These are phyloP conservation scores for Seriola quinqueradiata DNA, from an alignment of 2,113 vertebrate genomes.

Conservation along the genomic window DNA sequence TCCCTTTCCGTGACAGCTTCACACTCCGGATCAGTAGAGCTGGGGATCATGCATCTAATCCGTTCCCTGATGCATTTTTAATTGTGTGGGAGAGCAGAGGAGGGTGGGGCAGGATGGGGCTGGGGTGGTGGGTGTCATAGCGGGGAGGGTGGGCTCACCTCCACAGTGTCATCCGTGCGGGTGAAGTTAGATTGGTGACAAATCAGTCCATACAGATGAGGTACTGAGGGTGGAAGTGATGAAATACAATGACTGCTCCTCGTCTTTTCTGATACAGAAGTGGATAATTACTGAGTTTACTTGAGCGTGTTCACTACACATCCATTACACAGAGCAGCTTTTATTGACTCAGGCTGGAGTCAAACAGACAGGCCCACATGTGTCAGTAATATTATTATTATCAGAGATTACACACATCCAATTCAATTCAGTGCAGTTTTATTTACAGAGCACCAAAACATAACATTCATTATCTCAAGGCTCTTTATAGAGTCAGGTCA, in stretches of 20 bases:
- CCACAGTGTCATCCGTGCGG: constrained; percentile 15
- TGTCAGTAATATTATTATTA: background rate
- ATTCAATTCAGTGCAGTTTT: too few relatives aligned
- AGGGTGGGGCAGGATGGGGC: constrained; percentile 38
- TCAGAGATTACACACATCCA: background rate
- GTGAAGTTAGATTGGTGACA: constrained; percentile 38
- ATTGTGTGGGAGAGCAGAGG: constrained; percentile 75
- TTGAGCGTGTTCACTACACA: background rate
- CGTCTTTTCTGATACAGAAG: background rate
- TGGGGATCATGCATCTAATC: constrained; percentile 79
- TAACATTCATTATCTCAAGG: too few relatives aligned
- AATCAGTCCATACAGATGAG: constrained; percentile 52
- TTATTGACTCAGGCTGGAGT: background rate
- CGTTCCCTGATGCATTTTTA: constrained; percentile 85
- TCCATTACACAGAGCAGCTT: background rate
- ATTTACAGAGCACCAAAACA: too few relatives aligned
- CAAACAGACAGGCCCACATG: background rate
- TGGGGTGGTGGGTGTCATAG: constrained; percentile 45
- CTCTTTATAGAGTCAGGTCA: too few relatives aligned
- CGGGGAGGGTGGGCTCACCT: constrained; percentile 40
- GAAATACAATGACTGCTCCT: background rate
- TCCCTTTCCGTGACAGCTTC: constrained; percentile 79
- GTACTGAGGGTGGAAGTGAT: constrained; percentile 9
- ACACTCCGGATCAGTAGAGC: constrained; percentile 81
- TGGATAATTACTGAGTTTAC: background rate